phyloP scores from a whole-genome alignment of 2,888 invertebrate species.

The Pherbina coryleti region DNA sequence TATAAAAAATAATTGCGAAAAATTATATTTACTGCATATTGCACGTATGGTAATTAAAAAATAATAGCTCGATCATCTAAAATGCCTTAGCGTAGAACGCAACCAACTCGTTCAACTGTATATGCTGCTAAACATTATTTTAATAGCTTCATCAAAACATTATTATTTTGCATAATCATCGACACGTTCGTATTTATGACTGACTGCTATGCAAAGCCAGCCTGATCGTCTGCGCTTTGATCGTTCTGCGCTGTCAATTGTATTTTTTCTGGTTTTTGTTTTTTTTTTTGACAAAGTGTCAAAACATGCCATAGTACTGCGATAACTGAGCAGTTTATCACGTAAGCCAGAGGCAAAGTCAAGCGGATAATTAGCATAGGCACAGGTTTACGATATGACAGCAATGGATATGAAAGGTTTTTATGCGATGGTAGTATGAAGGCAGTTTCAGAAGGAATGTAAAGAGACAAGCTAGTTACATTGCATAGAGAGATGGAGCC shows the following conservation, averaged over 20 bases:
- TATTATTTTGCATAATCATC: slow-evolving; percentile 57
- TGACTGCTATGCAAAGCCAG: not conserved
- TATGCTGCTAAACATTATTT: slow-evolving; percentile 52
- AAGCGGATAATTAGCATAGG: slow-evolving; percentile 32
- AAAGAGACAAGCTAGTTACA: not conserved
- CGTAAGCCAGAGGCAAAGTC: slow-evolving; percentile 21
- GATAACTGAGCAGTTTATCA: slow-evolving; percentile 35
- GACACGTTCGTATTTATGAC: slow-evolving; percentile 38
- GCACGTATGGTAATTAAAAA: not conserved
- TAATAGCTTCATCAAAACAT: slow-evolving; percentile 61
- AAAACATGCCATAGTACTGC: slow-evolving; percentile 36
- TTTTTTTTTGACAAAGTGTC: slow-evolving; percentile 37
- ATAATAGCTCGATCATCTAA: not conserved
- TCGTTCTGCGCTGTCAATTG: slow-evolving; percentile 17
- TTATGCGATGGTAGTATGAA: not conserved
- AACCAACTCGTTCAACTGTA: not conserved
- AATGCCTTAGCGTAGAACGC: slow-evolving; percentile 26
- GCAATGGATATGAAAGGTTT: not conserved
- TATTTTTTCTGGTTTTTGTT: not conserved
- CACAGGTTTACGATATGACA: slow-evolving; percentile 24
- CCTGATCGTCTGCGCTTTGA: slow-evolving; percentile 5
- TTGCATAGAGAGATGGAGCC: not conserved
- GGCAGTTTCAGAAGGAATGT: not conserved
- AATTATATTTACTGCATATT: not conserved
- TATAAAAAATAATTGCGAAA: no score